Evolutionary conservation across 2,888 invertebrate species (phyloP), one percentile per base, ranked within the genome.

Genomic region (Drosophila buzzatii): DNA sequence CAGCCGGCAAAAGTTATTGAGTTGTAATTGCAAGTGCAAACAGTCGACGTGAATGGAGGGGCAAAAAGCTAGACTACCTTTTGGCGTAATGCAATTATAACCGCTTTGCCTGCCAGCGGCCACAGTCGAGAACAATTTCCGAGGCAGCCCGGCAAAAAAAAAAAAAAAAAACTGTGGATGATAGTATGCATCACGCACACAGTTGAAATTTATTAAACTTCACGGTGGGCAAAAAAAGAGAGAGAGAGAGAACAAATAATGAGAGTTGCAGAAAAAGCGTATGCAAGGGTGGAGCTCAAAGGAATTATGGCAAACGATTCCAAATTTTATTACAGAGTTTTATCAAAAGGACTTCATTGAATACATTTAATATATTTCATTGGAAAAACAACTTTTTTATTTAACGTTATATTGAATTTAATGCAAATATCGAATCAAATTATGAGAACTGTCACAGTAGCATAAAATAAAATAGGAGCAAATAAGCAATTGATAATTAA

Each of bases 1-100:
- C 75, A 64, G 64, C 73, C 67, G 69, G 83, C 65, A 63, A 81
- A 89, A 89, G 84, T 89, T 87, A 87, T 87, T 89, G 87, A 87
- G 87, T 87, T 89, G 85, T 84, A 89, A 87, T 89, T 89, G 87
- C 85, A 67, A 85, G 70, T 63, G 78, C 77, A 87, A 87, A 82
- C 75, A 82, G 67, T 71, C 64, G 35, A 64, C 64, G 67, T 27
- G 27, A 6, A 27, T 44, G 42, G 49, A 37, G 37, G 39, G 55
- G 55, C 72, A 76, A 79, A 81, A 77, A 52, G 56, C 55, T 69
- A 73, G 70, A 69, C 83, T 66, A 89, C 89, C 87, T 82, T 82
- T 76, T 67, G 77, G 81, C 76, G 79, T 87, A 84, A 84, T 89
- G 85, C 87, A 89, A 89, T 86, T 86, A 89, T 84, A 82, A 85